A percentile compares a stretch with the other conserved stretches of the same genome.
phyloP scores from a whole-genome alignment of 2,797 vertebrate genomes.

The Salmo trutta region DNA sequence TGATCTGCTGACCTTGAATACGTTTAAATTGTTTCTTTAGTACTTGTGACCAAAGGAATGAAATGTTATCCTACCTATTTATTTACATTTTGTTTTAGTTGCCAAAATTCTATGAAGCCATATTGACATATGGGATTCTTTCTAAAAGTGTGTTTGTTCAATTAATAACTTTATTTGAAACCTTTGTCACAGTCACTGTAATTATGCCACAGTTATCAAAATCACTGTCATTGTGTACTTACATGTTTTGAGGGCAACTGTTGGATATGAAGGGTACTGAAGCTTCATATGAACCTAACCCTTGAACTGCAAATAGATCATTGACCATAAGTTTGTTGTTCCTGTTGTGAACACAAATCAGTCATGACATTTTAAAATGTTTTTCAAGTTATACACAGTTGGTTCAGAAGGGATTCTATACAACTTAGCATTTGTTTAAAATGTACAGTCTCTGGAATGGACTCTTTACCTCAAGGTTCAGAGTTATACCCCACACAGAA shows the following conservation, averaged over 20 bases:
- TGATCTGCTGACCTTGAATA: slow-evolving; percentile 58
- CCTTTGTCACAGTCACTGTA: not conserved
- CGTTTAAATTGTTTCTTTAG: slow-evolving; percentile 24
- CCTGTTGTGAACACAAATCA: slow-evolving; percentile 42
- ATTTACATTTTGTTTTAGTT: slow-evolving; percentile 4
- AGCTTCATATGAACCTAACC: slow-evolving; percentile 69
- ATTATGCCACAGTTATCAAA: not conserved
- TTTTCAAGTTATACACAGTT: slow-evolving; percentile 19
- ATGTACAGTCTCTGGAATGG: not conserved
- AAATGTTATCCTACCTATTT: slow-evolving; percentile 30
- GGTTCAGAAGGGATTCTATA: not conserved
- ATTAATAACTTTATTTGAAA: not conserved
- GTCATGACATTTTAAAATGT: too few species aligned
- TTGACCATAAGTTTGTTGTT: slow-evolving; percentile 58
- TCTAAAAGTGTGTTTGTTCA: not conserved
- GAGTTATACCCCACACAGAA: not conserved
- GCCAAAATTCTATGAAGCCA: slow-evolving; percentile 29
- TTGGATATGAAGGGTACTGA: not conserved
- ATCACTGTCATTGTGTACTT: not conserved
- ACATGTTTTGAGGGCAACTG: not conserved
- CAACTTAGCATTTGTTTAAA: not conserved
- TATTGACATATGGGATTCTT: not conserved
- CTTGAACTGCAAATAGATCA: slow-evolving; percentile 75
- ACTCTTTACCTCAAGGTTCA: not conserved
- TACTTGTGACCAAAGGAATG: slow-evolving; percentile 47